Percentiles rank a stretch among this genome's conserved stretches.
These are phyloP conservation scores for Ovis canadensis DNA, from an alignment of 2,113 vertebrate species.

Conservation along the genomic window DNA sequence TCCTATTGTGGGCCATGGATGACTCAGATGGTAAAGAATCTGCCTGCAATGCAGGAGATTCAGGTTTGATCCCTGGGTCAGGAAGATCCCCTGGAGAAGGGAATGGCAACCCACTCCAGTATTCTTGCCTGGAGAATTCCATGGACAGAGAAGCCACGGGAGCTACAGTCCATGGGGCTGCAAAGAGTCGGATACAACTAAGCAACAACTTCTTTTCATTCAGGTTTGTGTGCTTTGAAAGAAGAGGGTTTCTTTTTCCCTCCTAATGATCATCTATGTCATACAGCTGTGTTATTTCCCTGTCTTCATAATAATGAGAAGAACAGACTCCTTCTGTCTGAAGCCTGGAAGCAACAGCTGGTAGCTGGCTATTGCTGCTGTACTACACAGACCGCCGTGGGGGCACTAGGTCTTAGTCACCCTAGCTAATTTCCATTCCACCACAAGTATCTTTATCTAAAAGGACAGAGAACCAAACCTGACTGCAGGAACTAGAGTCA, in stretches of 20 bases:
- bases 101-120: neutral
- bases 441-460: neutral
- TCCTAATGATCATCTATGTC: neutral
- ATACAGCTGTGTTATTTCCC: neutral
- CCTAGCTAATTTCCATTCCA: neutral
- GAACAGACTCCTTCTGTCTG: neutral
- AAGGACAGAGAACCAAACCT: neutral
- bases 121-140: neutral
- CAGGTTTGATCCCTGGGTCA: neutral
- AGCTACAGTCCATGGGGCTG: neutral
- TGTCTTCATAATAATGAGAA: slow-evolving; percentile 2
- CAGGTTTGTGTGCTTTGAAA: neutral
- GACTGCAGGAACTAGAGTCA: neutral
- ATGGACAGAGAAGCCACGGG: neutral
- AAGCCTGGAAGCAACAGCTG: neutral
- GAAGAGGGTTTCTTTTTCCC: neutral
- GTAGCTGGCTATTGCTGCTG: neutral
- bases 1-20: neutral
- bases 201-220: neutral
- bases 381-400: neutral
- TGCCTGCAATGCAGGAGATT: neutral
- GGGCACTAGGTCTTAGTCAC: neutral
- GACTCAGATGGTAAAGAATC: neutral
- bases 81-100: neutral
- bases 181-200: neutral